These are phyloP conservation scores for Notospermus geniculatus DNA, from an alignment of 1,140 invertebrate genomes.

Conservation along the genomic window DNA sequence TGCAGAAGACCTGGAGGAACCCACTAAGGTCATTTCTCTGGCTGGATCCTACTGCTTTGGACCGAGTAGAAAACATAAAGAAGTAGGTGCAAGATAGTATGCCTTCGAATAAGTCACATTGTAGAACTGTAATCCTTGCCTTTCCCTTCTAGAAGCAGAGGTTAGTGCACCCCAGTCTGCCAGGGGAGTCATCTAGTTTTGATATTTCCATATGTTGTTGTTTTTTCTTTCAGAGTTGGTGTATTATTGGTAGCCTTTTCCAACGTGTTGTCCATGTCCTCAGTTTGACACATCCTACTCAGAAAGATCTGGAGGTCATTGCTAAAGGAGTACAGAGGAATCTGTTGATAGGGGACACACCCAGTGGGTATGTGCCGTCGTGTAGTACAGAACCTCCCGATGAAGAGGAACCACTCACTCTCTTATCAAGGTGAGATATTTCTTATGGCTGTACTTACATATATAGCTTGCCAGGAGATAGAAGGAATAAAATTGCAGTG, in stretches of 20 bases:
- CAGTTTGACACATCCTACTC: slow-evolving; percentile 27
- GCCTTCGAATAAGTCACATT: no score
- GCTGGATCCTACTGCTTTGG: slow-evolving; percentile 29
- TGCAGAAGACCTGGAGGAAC: not conserved
- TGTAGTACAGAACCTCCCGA: no score
- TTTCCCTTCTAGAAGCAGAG: no score
- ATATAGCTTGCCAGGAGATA: no score
- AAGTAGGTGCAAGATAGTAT: slow-evolving; percentile 22
- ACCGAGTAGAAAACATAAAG: slow-evolving; percentile 20
- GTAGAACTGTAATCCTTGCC: no score
- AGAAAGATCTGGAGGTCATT: no score
- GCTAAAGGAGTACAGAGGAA: no score
- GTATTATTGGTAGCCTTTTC: slow-evolving; percentile 44
- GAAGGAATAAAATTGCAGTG: no score
- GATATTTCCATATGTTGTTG: not conserved
- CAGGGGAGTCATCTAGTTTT: not conserved
- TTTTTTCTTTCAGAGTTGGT: slow-evolving; percentile 29
- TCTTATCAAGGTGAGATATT: not conserved
- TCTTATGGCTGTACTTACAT: no score
- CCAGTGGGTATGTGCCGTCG: no score
- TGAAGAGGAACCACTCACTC: not conserved
- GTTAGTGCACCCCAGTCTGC: no score
- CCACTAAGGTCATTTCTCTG: slow-evolving; percentile 20
- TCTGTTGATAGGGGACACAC: no score
- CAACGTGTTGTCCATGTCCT: slow-evolving; percentile 40